These are phyloP conservation scores for Sebastiscus albofasciatus DNA, from an alignment of 2,797 vertebrate genomes.

Conservation along the genomic window DNA sequence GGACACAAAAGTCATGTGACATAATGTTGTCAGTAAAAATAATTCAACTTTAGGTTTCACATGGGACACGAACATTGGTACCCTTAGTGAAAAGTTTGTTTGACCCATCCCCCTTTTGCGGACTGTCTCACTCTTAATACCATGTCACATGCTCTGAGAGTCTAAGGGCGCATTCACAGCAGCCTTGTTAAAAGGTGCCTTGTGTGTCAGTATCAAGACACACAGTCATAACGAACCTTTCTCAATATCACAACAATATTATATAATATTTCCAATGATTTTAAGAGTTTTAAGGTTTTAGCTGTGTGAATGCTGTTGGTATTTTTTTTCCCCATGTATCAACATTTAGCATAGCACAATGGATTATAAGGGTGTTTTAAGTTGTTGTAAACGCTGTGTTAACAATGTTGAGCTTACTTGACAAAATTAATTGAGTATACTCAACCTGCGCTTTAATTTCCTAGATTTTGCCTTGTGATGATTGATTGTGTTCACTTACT, in stretches of 20 bases:
- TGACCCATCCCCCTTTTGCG: too few species aligned
- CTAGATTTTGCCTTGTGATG: neutral
- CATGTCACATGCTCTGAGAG: too few species aligned
- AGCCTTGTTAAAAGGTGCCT: too few species aligned
- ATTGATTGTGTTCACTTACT: conserved; percentile 19
- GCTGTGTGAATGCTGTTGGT: too few species aligned
- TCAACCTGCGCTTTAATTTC: conserved; percentile 11
- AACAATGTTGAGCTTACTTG: neutral
- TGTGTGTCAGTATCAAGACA: too few species aligned
- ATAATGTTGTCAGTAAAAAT: neutral
- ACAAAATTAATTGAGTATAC: neutral
- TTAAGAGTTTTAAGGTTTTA: neutral
- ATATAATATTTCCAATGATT: neutral
- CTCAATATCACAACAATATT: neutral
- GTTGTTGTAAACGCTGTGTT: neutral
- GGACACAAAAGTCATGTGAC: neutral
- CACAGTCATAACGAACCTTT: neutral
- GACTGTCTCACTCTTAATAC: too few species aligned
- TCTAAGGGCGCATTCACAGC: too few species aligned
- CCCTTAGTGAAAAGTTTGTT: too few species aligned
- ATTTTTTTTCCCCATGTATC: neutral
- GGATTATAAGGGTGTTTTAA: neutral
- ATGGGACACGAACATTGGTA: neutral
- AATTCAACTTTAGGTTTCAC: neutral
- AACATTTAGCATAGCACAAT: neutral